Evolutionary conservation across 2,113 vertebrate species (phyloP).

Genomic region (Galemys pyrenaicus): DNA sequence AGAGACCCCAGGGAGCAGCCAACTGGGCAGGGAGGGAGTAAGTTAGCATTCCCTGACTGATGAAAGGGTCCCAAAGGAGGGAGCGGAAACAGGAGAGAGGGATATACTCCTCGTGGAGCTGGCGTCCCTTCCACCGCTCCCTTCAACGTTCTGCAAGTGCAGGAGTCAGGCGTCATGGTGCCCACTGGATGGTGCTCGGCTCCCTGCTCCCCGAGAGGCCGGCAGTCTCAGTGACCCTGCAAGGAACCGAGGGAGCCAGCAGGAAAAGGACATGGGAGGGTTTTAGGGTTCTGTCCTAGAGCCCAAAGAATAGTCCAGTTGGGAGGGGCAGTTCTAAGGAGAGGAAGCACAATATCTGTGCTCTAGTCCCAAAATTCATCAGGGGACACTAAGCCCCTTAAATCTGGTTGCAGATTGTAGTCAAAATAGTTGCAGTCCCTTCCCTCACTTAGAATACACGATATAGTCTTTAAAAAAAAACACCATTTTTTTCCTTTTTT

Average conservation of each 20-base stretch:
- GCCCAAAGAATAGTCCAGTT: not conserved
- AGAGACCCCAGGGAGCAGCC: too few species aligned
- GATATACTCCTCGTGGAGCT: not conserved
- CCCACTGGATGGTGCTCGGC: not conserved
- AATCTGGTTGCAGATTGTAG: not conserved
- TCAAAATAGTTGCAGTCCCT: not conserved
- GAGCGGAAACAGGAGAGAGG: not conserved
- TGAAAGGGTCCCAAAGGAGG: not conserved
- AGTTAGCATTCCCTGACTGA: not conserved
- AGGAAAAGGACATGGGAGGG: not conserved
- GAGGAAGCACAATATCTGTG: not conserved
- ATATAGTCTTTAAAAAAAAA: not conserved
- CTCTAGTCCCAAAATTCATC: not conserved
- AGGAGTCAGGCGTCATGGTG: rapidly evolving
- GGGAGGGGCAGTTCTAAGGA: not conserved
- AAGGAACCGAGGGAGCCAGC: not conserved
- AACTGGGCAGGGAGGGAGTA: not conserved
- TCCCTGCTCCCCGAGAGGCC: not conserved
- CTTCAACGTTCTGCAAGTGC: not conserved
- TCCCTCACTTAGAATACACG: not conserved
- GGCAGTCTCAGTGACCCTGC: not conserved
- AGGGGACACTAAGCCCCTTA: not conserved
- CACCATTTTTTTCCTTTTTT: not conserved
- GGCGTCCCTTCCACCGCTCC: not conserved
- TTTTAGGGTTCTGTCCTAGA: not conserved